Conservation (phyloP, 2,888 invertebrate genomes). For the Noctua janthe region DNA sequence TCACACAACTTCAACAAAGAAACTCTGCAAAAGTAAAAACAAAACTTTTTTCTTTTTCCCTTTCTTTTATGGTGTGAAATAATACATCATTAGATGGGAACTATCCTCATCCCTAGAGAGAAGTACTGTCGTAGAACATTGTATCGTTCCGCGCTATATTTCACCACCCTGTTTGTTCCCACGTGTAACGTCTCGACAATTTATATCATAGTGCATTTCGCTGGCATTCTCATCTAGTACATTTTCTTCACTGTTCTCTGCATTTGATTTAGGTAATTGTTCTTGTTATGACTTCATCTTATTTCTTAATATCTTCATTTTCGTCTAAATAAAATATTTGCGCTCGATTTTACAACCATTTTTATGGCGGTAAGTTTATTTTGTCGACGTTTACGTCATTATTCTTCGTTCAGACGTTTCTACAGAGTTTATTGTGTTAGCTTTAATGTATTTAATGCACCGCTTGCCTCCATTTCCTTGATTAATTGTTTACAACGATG, state of each 20-base stretch:
- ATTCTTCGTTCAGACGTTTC: constrained; percentile 21
- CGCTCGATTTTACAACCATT: constrained; percentile 23
- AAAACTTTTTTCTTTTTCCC: neutral
- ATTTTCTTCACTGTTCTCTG: constrained; percentile 19
- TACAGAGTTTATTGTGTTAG: constrained; percentile 44
- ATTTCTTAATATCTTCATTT: neutral
- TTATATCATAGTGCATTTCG: constrained; percentile 59
- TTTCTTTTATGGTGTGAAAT: constrained; percentile 31
- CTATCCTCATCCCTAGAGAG: constrained; percentile 36
- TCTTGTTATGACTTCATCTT: neutral
- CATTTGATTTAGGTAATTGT: constrained; percentile 37
- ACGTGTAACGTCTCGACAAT: constrained; percentile 47
- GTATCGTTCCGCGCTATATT: constrained; percentile 48
- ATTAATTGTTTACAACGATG: constrained; percentile 53
- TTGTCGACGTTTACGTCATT: constrained; percentile 14
- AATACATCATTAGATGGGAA: constrained; percentile 43
- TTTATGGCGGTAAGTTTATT: constrained; percentile 29
- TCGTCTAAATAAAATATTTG: constrained; percentile 20
- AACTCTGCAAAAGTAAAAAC: constrained; percentile 16
- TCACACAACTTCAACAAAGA: neutral
- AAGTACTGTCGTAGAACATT: constrained; percentile 44
- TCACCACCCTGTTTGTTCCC: constrained; percentile 38
- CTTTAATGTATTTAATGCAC: constrained; percentile 43
- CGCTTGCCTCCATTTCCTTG: constrained; percentile 45
- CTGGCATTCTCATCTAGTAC: constrained; percentile 20